A percentile compares a stretch with the other conserved stretches of the same genome.
Evolutionary conservation across 2,797 vertebrate genomes (phyloP).

Genomic region (Hydrocynus forskahlii): DNA sequence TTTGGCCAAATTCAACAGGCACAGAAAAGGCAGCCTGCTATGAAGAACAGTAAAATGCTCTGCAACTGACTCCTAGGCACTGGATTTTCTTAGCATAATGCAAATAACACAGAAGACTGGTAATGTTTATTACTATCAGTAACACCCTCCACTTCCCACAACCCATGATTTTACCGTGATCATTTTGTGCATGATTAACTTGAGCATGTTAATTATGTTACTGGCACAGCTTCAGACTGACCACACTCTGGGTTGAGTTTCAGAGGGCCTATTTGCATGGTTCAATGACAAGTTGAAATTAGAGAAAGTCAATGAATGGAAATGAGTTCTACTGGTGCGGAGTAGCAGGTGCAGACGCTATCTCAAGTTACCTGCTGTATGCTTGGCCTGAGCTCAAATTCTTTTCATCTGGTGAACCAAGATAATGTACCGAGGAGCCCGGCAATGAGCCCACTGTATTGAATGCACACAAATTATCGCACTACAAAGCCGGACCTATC

Average conservation of each 20-base stretch:
- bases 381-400: slow-evolving; percentile 11
- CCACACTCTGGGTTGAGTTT: neutral
- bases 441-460: slow-evolving; percentile 4
- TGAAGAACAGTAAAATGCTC: neutral
- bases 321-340: neutral
- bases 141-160: neutral
- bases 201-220: neutral
- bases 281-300: slow-evolving; percentile 28
- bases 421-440: slow-evolving; percentile 5
- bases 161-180: neutral
- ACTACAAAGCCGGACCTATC: slow-evolving; percentile 7
- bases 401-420: slow-evolving; percentile 14
- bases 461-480: neutral
- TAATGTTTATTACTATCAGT: neutral
- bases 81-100: neutral
- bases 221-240: neutral
- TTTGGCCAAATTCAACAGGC: too few species aligned
- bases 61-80: neutral
- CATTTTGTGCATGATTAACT: neutral
- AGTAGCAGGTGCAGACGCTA: slow-evolving; percentile 4
- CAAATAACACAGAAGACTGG: neutral
- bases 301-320: neutral
- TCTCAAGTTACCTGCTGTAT: neutral
- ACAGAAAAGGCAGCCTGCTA: neutral
- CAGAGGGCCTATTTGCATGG: neutral